Conservation (phyloP, 2,888 invertebrate species). For the Ptychoptera contaminata region DNA sequence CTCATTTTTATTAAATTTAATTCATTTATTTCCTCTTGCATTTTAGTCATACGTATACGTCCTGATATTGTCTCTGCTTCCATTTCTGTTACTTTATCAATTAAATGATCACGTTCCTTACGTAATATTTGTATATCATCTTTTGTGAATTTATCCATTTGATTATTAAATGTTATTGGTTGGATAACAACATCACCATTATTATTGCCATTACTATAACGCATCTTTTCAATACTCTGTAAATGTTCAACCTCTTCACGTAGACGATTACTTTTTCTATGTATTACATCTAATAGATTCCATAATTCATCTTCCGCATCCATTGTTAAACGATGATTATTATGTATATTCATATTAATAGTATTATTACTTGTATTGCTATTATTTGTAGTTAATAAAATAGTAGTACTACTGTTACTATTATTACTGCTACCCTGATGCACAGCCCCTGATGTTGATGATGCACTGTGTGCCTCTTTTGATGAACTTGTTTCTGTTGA, state of each 20-base stretch:
- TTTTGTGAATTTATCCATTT: conserved; percentile 25
- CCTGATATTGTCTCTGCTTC: conserved; percentile 58
- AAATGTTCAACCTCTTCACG: conserved; percentile 54
- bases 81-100: conserved; percentile 59
- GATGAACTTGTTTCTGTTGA: conserved; percentile 77
- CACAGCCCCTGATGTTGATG: conserved; percentile 42
- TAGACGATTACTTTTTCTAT: conserved; percentile 55
- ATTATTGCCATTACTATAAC: conserved; percentile 8
- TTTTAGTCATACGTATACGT: conserved; percentile 44
- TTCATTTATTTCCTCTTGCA: conserved; percentile 46
- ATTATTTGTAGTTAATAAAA: background rate
- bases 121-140: conserved; percentile 46
- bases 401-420: background rate
- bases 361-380: background rate
- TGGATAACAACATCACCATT: conserved; percentile 8
- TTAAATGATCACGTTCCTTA: conserved; percentile 56
- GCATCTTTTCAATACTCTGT: conserved; percentile 31
- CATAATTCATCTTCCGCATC: conserved; percentile 67
- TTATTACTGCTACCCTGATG: too few relatives aligned
- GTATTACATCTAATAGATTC: conserved; percentile 75
- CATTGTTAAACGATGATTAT: conserved; percentile 19
- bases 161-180: conserved; percentile 20
- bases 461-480: conserved; percentile 60
- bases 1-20: conserved; percentile 17
- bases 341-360: background rate